Conservation (phyloP, 2,888 invertebrate species). For the Tortrix viridana region DNA sequence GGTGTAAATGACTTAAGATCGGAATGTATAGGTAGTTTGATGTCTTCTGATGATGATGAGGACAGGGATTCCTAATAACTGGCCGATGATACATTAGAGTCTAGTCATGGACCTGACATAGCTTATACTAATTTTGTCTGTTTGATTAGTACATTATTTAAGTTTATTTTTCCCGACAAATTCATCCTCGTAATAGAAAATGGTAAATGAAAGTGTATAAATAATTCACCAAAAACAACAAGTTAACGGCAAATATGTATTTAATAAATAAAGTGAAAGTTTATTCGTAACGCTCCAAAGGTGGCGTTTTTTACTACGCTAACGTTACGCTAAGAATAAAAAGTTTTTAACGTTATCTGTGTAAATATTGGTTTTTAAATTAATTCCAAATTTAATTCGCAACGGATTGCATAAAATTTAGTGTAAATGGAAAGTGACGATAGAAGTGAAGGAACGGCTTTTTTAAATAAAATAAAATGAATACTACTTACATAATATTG, state of each 20-base stretch:
- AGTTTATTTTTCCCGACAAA: no score
- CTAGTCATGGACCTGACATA: no score
- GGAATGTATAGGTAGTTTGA: no score
- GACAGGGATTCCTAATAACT: no score
- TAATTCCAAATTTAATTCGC: not conserved
- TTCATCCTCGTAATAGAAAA: no score
- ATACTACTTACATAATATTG: no score
- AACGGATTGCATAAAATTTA: not conserved
- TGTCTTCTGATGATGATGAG: no score
- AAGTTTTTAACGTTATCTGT: not conserved
- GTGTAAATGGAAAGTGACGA: not conserved
- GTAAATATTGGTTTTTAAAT: conserved; percentile 14
- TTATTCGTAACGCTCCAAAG: conserved; percentile 15
- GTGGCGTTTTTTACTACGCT: conserved; percentile 7
- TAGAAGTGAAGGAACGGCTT: not conserved
- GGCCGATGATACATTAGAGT: no score
- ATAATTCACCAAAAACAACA: not conserved
- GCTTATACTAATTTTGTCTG: no score
- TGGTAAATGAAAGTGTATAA: conserved; percentile 13
- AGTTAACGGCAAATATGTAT: conserved; percentile 16
- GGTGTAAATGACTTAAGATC: no score
- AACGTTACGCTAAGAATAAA: conserved; percentile 13
- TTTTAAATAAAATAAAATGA: no score
- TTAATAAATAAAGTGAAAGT: conserved; percentile 22
- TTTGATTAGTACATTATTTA: no score